phyloP scores from a whole-genome alignment of 2,888 invertebrate species.

The Drosophila koepferae region DNA sequence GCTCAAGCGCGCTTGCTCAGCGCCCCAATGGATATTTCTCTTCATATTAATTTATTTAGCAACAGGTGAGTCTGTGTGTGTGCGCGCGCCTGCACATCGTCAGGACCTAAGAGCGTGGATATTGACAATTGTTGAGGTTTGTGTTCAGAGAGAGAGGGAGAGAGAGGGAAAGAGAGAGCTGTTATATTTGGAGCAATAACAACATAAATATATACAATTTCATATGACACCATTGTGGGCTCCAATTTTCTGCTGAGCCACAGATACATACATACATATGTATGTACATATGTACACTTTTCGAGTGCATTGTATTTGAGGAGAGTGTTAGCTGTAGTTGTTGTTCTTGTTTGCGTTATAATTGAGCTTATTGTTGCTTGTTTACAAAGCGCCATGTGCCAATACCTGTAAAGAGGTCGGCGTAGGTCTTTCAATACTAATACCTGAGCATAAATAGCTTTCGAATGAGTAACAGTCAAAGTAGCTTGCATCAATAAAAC shows the following conservation, averaged over 20 bases:
- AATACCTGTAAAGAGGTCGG: conserved; percentile 48
- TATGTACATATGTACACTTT: neutral
- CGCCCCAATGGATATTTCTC: conserved; percentile 80
- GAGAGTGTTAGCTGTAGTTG: conserved; percentile 20
- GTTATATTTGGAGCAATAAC: conserved; percentile 23
- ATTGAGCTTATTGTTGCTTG: conserved; percentile 33
- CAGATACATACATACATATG: neutral
- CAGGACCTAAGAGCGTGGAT: conserved; percentile 42
- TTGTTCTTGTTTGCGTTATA: conserved; percentile 15
- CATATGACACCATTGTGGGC: conserved; percentile 41
- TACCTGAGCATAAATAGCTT: conserved; percentile 25
- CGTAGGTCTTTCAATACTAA: conserved; percentile 33
- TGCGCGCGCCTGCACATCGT: conserved; percentile 10
- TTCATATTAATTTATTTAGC: conserved; percentile 80
- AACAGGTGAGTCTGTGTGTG: conserved; percentile 75
- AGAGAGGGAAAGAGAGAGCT: neutral
- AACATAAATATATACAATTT: conserved; percentile 17
- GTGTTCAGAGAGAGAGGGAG: conserved; percentile 6
- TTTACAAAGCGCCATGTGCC: conserved; percentile 48
- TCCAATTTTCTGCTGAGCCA: conserved; percentile 55
- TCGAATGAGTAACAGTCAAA: conserved; percentile 31
- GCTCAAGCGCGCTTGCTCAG: conserved; percentile 68
- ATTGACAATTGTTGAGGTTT: conserved; percentile 25
- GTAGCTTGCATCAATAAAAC: conserved; percentile 21
- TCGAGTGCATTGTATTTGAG: conserved; percentile 10